Conservation (phyloP, 1,140 invertebrate genomes). For the Zeugodacus cucurbitae region DNA sequence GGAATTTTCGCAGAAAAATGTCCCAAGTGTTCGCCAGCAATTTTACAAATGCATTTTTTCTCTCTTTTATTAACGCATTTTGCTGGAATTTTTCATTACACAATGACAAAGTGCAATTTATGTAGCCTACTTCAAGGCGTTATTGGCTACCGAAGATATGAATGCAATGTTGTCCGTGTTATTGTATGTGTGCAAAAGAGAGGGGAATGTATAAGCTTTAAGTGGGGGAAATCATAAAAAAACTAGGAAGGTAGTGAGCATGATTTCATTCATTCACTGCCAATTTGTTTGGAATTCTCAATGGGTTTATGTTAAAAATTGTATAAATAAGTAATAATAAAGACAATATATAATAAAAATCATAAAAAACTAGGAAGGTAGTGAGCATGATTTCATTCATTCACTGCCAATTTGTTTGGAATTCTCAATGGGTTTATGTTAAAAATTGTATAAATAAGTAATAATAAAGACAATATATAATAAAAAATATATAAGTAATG, state of each 20-base stretch:
- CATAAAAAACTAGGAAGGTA: too few species aligned
- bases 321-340: too few species aligned
- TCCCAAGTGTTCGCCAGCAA: neutral
- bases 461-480: too few species aligned
- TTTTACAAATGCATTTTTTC: neutral
- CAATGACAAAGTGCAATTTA: neutral
- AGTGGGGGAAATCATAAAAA: neutral
- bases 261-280: too few species aligned
- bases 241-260: too few species aligned
- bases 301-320: too few species aligned
- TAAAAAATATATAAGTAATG: neutral
- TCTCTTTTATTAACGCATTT: neutral
- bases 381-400: too few species aligned
- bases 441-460: too few species aligned
- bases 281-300: too few species aligned
- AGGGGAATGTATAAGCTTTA: neutral
- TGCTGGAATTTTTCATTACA: conserved; percentile 22
- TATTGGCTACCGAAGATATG: neutral
- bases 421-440: too few species aligned
- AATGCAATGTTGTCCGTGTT: neutral
- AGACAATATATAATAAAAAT: too few species aligned
- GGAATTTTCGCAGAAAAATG: neutral
- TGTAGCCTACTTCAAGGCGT: neutral
- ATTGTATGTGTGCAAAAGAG: neutral
- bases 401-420: too few species aligned